These are phyloP conservation scores for Drosophila merina DNA, from an alignment of 2,888 invertebrate species.

Conservation along the genomic window DNA sequence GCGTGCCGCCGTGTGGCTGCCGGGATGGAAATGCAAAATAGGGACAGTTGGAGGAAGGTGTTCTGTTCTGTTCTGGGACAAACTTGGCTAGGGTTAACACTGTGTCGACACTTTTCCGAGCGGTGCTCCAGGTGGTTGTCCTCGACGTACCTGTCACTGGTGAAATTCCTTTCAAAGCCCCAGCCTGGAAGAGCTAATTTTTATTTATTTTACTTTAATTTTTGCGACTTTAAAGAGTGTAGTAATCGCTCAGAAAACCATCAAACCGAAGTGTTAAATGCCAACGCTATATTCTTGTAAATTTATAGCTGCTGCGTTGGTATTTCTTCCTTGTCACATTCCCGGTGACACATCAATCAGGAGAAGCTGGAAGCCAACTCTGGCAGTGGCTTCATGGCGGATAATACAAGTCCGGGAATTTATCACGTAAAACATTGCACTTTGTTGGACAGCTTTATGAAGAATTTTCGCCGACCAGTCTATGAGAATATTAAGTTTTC, in stretches of 20 bases:
- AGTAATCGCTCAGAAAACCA: background rate
- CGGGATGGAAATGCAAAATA: background rate
- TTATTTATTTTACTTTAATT: constrained; percentile 26
- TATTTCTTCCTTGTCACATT: constrained; percentile 1
- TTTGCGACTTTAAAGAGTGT: constrained; percentile 10
- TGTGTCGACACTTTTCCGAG: constrained; percentile 30
- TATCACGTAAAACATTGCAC: constrained; percentile 21
- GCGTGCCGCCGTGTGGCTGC: constrained; percentile 21
- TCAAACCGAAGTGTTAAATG: background rate
- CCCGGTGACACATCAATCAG: constrained; percentile 21
- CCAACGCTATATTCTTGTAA: background rate
- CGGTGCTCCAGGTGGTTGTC: constrained; percentile 30
- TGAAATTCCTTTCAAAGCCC: constrained; percentile 38
- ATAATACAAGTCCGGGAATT: constrained; percentile 14
- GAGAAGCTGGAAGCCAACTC: constrained; percentile 6
- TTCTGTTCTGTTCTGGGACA: background rate
- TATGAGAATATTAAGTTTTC: background rate
- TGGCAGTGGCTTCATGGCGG: constrained; percentile 12
- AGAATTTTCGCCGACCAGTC: constrained; percentile 5
- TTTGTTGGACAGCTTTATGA: constrained; percentile 9
- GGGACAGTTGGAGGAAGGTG: background rate
- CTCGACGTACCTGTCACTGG: constrained; percentile 27
- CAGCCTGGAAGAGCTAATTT: constrained; percentile 20
- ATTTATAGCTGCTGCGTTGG: background rate
- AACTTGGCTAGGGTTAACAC: constrained; percentile 29